Evolutionary conservation across 2,113 vertebrate species (phyloP).

Genomic region (Poicephalus gulielmi): DNA sequence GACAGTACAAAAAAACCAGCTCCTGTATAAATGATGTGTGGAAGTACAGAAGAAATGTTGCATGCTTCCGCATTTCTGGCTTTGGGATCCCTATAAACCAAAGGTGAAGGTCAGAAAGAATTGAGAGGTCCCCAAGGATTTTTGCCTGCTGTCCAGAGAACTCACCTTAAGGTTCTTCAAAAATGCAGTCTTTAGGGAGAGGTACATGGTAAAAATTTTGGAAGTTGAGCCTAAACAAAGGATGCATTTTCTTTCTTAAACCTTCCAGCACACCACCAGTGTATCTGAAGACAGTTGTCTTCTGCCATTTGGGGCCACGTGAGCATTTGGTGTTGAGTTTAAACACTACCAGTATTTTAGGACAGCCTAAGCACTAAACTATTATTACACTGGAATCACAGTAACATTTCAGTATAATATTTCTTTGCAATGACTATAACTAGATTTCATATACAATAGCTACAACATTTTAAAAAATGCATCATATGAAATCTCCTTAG

Average conservation of each 20-base stretch:
- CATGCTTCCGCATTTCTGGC: background rate
- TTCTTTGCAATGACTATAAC: background rate
- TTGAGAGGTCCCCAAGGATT: accelerated
- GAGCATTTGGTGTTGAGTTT: background rate
- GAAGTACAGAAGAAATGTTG: background rate
- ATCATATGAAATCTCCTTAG: background rate
- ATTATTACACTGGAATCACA: background rate
- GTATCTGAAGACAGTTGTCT: background rate
- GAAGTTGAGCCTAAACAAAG: background rate
- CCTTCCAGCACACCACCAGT: background rate
- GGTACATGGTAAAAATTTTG: background rate
- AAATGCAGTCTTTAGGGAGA: background rate
- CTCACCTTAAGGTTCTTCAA: background rate
- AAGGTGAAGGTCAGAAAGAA: background rate
- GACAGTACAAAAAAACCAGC: background rate
- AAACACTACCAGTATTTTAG: background rate
- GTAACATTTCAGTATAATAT: background rate
- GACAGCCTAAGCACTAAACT: background rate
- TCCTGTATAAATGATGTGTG: background rate
- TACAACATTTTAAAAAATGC: background rate
- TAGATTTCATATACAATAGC: background rate
- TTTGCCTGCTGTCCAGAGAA: background rate
- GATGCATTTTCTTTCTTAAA: background rate
- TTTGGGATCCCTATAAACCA: background rate
- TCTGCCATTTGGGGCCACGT: background rate